Evolutionary conservation across 2,888 invertebrate species (phyloP), one percentile per base, ranked within the genome.

Genomic region (Leucophenga maculata): DNA sequence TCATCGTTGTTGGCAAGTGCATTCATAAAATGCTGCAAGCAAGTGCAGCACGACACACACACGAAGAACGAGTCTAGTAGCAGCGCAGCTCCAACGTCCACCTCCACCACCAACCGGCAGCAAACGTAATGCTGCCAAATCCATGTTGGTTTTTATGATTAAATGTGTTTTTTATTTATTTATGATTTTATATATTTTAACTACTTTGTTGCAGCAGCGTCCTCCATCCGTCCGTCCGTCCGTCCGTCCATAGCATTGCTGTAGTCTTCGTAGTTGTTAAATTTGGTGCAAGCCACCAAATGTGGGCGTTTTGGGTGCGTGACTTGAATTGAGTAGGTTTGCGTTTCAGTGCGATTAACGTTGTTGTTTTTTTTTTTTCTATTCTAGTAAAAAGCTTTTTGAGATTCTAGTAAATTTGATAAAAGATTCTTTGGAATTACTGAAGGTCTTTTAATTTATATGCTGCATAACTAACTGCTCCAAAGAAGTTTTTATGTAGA

Each of bases 141-240:
- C 62, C 46, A 46, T 64, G 62, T 64, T 64, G 62, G 62, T 48
- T 64, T 64, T 64, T 64, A 64, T 64, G 62, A 64, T 64, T 64
- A 64, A 64, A 64, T 64, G 62, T 48, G 46, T 48, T 16, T 64
- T 48, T 26, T 64, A 64, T 64, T 64, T 64, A 22, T 64, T 64
- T 64, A 46, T 46, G 20, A 46, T 46, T 64, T 64, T 64, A 22
- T 64, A 22, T 50, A 50, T 50, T 50, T 50, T 50, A 16, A 50
- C 50, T 46, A 64, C 62, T 22, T 64, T 64, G 62, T 64, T 64
- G 62, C 22, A 9, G 57, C 31, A 11, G 8, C 22, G 13, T n/a
- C 11, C 54, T n/a, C n/a, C n/a, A n/a, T n/a, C n/a, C n/a, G n/a
- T n/a, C n/a, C n/a, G n/a, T n/a, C n/a, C n/a, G n/a, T n/a, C n/a